These are phyloP conservation scores for Hephaestus fuliginosus DNA, from an alignment of 2,797 vertebrate species.

Conservation along the genomic window DNA sequence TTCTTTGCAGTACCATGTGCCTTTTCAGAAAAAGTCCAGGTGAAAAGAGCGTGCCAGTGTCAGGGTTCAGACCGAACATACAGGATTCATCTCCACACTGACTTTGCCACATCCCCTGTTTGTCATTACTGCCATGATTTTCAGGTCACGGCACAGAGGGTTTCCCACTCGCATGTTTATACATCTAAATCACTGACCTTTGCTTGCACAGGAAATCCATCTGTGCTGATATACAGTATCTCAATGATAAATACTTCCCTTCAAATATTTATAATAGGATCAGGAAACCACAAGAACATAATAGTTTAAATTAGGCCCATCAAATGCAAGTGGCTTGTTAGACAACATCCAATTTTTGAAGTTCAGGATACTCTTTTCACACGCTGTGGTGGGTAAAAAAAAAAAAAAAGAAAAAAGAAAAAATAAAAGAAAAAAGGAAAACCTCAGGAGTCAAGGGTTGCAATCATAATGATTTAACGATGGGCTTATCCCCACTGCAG, in stretches of 20 bases:
- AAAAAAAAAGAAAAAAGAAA: slow-evolving; percentile 19
- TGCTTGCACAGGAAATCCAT: slow-evolving; percentile 86
- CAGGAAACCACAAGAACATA: slow-evolving; percentile 85
- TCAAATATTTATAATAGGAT: slow-evolving; percentile 88
- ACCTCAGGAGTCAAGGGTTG: slow-evolving; percentile 72
- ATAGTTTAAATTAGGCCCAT: slow-evolving; percentile 85
- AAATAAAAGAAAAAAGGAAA: slow-evolving; percentile 27
- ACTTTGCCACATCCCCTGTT: slow-evolving; percentile 51
- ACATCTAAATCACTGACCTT: slow-evolving; percentile 83
- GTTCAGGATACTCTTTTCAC: slow-evolving; percentile 65
- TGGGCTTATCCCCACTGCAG: slow-evolving; percentile 70
- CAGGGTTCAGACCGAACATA: not conserved
- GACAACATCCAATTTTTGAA: slow-evolving; percentile 74
- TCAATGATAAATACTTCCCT: slow-evolving; percentile 87
- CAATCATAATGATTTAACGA: slow-evolving; percentile 84
- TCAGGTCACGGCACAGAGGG: slow-evolving; percentile 66
- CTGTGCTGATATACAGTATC: slow-evolving; percentile 86
- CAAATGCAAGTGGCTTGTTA: slow-evolving; percentile 78
- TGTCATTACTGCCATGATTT: slow-evolving; percentile 56
- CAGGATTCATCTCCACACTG: slow-evolving; percentile 11
- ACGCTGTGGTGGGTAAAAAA: slow-evolving; percentile 64
- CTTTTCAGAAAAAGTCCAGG: slow-evolving; percentile 49
- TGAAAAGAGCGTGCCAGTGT: slow-evolving; percentile 21
- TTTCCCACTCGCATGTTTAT: slow-evolving; percentile 83
- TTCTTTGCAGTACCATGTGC: slow-evolving; percentile 42